Conservation (phyloP, 2,797 vertebrate species). For the Enteromius trimaculatus region DNA sequence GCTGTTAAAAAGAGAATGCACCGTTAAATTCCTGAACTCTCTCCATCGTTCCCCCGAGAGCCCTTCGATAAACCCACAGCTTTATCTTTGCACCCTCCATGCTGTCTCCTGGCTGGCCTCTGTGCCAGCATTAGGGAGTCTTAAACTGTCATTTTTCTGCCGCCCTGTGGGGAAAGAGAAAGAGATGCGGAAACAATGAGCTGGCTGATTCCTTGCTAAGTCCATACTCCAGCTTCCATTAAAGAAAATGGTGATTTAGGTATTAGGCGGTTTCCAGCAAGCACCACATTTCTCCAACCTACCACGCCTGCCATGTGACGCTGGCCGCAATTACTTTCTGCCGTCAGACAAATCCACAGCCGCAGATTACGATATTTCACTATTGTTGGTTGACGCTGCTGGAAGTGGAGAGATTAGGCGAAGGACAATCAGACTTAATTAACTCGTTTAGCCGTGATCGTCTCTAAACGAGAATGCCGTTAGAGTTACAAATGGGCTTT, state of each 20-base stretch:
- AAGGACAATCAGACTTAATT: constrained; percentile 67
- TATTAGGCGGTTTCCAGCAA: constrained; percentile 18
- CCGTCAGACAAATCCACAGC: constrained; percentile 51
- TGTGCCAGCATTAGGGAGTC: constrained; percentile 46
- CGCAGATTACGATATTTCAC: constrained; percentile 60
- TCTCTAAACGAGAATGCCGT: constrained; percentile 42
- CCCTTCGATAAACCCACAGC: constrained; percentile 19
- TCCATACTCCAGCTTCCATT: constrained; percentile 22
- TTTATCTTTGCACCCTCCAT: constrained; percentile 30
- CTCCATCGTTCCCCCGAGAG: constrained; percentile 31
- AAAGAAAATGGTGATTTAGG: constrained; percentile 44
- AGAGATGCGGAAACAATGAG: constrained; percentile 49
- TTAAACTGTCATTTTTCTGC: constrained; percentile 56
- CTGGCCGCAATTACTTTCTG: constrained; percentile 62
- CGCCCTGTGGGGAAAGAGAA: constrained; percentile 29
- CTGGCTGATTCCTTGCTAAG: constrained; percentile 44
- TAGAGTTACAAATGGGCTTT: constrained; percentile 57
- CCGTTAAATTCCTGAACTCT: constrained; percentile 35
- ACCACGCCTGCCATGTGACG: constrained; percentile 30
- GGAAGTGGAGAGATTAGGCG: constrained; percentile 62
- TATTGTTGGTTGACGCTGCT: constrained; percentile 58
- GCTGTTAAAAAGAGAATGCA: constrained; percentile 12
- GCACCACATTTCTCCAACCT: constrained; percentile 41
- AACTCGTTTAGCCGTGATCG: constrained; percentile 62
- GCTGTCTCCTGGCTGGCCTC: constrained; percentile 37